Evolutionary conservation across 2,888 invertebrate species (phyloP), one percentile per base, ranked within the genome.

Genomic region (Cantharis rufa): DNA sequence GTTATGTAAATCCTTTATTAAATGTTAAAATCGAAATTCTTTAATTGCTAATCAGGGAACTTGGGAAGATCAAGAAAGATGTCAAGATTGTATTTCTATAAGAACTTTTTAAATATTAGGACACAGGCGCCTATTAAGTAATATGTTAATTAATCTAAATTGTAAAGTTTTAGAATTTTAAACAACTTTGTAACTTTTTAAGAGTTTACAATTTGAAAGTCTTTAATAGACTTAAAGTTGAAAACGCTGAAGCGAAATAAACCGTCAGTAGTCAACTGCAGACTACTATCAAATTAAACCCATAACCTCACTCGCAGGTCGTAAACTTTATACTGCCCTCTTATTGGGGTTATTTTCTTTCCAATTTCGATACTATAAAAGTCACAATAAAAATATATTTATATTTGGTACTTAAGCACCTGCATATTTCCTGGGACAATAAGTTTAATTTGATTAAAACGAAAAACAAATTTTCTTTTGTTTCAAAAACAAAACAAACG

Each of bases 351-450:
- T 82, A 80, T 82, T 83, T 82, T 80, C 82, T 80, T 76, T 82
- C 81, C 81, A 81, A 83, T 77, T 82, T 80, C 82, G 80, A 83
- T 83, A 81, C 82, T 81, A 83, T 84, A 82, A 82, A 84, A 82
- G 84, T 84, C 83, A 82, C 81, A 16, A 11, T 63, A 69, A 71
- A 71, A 71, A 75, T 75, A 75, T 75, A 75, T 75, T 75, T 64
- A 32, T 72, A 28, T 66, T 15, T n/a, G 13, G 10, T 21, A 66
- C 11, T 24, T 16, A 66, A 21, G 2, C 16, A 21, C 21, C 64
- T 66, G 24, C 64, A 66, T 66, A 66, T 66, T 66, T 15, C 21
- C 13, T 66, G 18, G 2, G n/a, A 48, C 48, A 48, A 48, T 48
- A 48, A 5, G 7, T 48, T 48, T n/a, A n/a, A n/a, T 48, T n/a